These are phyloP conservation scores for Spea hammondii DNA, from an alignment of 2,797 vertebrate genomes.

Conservation along the genomic window DNA sequence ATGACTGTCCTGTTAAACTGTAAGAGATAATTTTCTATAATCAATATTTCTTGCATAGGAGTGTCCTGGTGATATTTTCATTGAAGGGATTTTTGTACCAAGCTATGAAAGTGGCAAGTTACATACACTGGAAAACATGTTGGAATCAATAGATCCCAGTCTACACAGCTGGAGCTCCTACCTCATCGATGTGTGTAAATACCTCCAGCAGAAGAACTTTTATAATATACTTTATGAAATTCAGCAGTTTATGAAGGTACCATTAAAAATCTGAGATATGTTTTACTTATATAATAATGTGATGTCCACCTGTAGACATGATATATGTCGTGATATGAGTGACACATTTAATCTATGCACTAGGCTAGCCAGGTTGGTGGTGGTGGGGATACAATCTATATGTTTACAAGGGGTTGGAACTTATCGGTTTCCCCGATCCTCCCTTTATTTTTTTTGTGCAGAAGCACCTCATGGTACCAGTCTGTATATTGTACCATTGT, in stretches of 20 bases:
- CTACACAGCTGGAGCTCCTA: conserved; percentile 86
- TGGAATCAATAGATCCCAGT: conserved; percentile 84
- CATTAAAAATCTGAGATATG: too few species aligned
- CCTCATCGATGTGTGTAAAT: conserved; percentile 92
- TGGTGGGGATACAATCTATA: too few species aligned
- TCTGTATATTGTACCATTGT: too few species aligned
- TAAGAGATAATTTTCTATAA: background rate
- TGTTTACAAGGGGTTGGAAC: too few species aligned
- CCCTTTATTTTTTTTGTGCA: too few species aligned
- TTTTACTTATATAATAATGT: too few species aligned
- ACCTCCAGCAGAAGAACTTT: conserved; percentile 84
- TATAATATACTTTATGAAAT: conserved; percentile 91
- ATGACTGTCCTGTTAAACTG: background rate
- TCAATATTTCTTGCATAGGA: conserved; percentile 68
- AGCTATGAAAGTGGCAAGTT: conserved; percentile 84
- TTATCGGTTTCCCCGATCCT: too few species aligned
- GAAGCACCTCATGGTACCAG: too few species aligned
- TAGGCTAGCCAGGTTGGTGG: too few species aligned
- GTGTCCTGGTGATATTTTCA: conserved; percentile 88
- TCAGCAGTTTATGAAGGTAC: conserved; percentile 96
- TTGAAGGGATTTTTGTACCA: conserved; percentile 87
- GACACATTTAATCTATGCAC: too few species aligned
- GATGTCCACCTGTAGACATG: too few species aligned
- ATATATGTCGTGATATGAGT: too few species aligned
- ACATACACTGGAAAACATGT: conserved; percentile 79